Evolutionary conservation across 1,140 invertebrate genomes (phyloP), one percentile per base, ranked within the genome.

Genomic region (Drosophila neocordata): DNA sequence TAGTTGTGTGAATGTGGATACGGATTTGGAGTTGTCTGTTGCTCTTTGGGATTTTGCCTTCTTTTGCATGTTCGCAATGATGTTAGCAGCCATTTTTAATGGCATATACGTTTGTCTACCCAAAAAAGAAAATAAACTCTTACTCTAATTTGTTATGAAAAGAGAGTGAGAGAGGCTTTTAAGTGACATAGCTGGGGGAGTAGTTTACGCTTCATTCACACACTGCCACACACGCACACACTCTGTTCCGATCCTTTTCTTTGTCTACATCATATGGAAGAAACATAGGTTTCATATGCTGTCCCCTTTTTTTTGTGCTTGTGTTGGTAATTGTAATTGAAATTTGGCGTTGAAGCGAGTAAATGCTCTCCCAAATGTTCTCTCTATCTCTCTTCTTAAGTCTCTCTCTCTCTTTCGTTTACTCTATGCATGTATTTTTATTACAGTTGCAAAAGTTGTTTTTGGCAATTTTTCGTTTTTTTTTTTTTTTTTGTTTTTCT

Each of bases 291-390:
- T 48, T 48, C 34, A 12, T 35, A 35, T 35, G 41, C 38, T 44
- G 58, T 53, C 55, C 34, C 55, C 38, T 55, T 38, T 66, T 69
- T 56, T 52, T 55, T 59, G 38, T 34, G 11, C 12, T 61, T 59
- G 64, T 73, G 71, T 65, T 77, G 68, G 87, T 89, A 89, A 89
- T 90, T 89, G 80, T 88, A 90, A 90, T 90, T 90, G 88, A 90
- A 90, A 90, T 90, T 90, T 81, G 83, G 88, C 83, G 88, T 90
- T 88, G 88, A 88, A 79, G 89, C 83, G 80, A 89, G 61, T 90
- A 90, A 90, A 90, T 77, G 71, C 61, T 37, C 55, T 48, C 41
- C 41, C 41, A 48, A 48, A 48, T n/a, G 5, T 24, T 76, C 64
- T 44, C 53, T 37, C 51, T 61, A 34, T 37, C 35, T 41, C 37